Evolutionary conservation across 2,797 vertebrate genomes (phyloP), one percentile per base, ranked within the genome.

Genomic region (Liasis olivaceus): DNA sequence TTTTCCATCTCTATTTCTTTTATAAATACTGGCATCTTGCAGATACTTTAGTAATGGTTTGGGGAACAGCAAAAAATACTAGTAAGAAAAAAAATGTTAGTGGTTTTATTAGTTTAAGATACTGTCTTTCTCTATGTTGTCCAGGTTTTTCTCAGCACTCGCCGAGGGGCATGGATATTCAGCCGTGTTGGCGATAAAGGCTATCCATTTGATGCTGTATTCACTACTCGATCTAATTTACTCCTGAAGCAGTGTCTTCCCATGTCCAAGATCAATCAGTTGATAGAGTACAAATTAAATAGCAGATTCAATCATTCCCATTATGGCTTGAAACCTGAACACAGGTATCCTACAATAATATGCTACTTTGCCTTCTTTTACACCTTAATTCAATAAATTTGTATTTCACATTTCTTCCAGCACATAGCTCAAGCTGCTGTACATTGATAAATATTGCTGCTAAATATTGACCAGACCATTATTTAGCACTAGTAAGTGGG

Each of bases 61-160:
- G 42, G 22, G 15, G 14, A 5, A 84, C 2, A 28, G 51, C 36
- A 85, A 28, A 66, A 11, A 42, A 58, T 54, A n/a, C n/a, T n/a
- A 42, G 31, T 12, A n/a, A 69, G 3, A 58, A 64, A 9, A 36
- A 58, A n/a, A n/a, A 42, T 22, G 12, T 26, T 28, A 26, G 4
- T 69, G 8, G 56, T 14, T 51, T 42, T 60, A 26, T 87, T 77
- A 36, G 5, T n/a, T 90, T 47, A 87, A 77, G 72, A 54, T 36
- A 36, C 36, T 42, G 36, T 64, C 2, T 95, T 90, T 36, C 51
- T 66, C 58, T 69, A 85, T 51, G 12, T 72, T 15, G 4, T 36
- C 51, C 95, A 99, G 99, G 99, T 99, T 0, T 99, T 99, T 95
- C 98, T 99, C 93, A 99, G 99, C 95, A 99, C 98, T 26, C 98